Conservation (phyloP, 2,888 invertebrate species). For the Chrysolina oricalcia region DNA sequence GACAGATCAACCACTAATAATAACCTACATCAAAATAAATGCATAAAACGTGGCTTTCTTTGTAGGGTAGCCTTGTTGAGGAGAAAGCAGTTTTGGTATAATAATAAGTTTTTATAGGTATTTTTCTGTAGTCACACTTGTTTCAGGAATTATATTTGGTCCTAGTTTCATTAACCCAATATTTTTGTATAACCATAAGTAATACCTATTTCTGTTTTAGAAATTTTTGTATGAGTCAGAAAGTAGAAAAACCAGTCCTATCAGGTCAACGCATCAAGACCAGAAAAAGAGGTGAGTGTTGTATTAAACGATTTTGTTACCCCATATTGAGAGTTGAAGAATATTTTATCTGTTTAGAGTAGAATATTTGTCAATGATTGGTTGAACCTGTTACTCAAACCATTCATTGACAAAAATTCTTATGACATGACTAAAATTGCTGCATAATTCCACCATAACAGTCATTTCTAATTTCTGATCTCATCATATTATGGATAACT, state of each 20-base stretch:
- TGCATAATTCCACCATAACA: no score
- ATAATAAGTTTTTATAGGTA: background rate
- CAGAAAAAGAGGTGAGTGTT: conserved; percentile 96
- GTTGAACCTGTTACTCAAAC: no score
- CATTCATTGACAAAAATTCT: no score
- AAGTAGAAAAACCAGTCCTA: conserved; percentile 99
- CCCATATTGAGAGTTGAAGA: background rate
- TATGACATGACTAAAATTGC: no score
- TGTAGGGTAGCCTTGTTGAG: background rate
- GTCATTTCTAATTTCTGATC: no score
- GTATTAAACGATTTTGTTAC: background rate
- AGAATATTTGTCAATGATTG: no score
- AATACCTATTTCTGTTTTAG: conserved; percentile 63
- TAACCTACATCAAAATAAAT: background rate
- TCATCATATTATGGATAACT: no score
- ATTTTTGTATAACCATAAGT: no score
- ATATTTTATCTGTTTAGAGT: background rate
- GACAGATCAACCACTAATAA: background rate
- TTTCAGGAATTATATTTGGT: background rate
- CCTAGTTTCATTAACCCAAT: background rate
- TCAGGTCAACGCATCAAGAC: conserved; percentile 99
- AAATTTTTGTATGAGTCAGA: conserved; percentile 98
- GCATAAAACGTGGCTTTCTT: conserved; percentile 7
- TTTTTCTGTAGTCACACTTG: no score
- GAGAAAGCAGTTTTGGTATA: conserved; percentile 1